Percentiles rank a stretch among this genome's conserved stretches.
These are phyloP conservation scores for Serripes groenlandicus DNA, from an alignment of 2,888 invertebrate species.

Conservation along the genomic window DNA sequence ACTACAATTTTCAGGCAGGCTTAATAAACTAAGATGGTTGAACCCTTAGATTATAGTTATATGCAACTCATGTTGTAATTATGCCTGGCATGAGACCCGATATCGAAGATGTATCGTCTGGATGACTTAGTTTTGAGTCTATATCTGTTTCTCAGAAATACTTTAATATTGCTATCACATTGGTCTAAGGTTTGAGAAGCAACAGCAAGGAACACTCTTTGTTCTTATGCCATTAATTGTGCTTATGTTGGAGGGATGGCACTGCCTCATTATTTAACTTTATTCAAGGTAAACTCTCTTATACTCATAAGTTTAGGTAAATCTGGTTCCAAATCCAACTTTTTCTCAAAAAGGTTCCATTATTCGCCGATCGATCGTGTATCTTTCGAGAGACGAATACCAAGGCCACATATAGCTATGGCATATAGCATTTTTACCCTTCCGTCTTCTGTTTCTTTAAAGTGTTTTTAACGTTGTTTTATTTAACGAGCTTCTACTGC, in stretches of 20 bases:
- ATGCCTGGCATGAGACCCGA: constrained; percentile 6
- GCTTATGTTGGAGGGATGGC: background rate
- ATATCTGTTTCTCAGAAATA: background rate
- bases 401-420: background rate
- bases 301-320: background rate
- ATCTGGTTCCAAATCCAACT: background rate
- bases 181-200: background rate
- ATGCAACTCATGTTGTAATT: constrained; percentile 1
- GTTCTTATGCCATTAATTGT: background rate
- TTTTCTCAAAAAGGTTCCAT: background rate
- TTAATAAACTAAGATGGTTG: background rate
- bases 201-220: constrained; percentile 1
- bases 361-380: background rate
- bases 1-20: background rate
- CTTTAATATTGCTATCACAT: background rate
- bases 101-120: background rate
- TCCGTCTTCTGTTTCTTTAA: background rate
- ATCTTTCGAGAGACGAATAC: background rate
- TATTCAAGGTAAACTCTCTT: too few species aligned
- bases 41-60: background rate
- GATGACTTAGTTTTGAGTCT: constrained; percentile 1
- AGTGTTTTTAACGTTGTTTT: background rate
- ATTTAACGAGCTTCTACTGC: background rate
- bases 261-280: background rate
- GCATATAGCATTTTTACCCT: background rate